Base-by-base conservation (phyloP, 1,140 invertebrate genomes). In the Drosophila eugracilis region DNA sequence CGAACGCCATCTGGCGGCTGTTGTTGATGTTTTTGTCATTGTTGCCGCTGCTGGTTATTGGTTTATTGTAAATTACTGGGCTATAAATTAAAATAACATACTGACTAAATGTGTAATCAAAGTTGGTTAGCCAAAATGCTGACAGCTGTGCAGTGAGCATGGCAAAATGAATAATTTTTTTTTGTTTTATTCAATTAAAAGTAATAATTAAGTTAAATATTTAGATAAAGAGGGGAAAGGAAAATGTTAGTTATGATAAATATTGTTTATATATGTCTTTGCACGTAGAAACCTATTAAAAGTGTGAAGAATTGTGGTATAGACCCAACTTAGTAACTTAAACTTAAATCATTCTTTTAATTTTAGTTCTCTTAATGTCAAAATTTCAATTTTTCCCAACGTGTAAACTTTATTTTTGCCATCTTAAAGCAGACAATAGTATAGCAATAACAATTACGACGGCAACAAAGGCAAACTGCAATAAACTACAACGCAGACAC, bases 11-110 rank as follows among this genome's bases (percentile, higher is more conserved):
- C 63, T 83, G 78, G 67, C 75, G 39, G 44, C 24, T 55, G 34
- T 41, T 72, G 26, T 55, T 65, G 60, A 52, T 78, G 50, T 44
- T 69, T 45, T 62, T 57, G 48, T 26, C 52, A 53, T 72, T 73
- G 41, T 58, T 62, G 24, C 32, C 30, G 47, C 19, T 30, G 28
- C 54, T 41, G 69, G 45, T 72, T 71, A 52, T 73, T 84, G 79
- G 75, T 84, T 85, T 84, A 85, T 79, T 84, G 75, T 71, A 72
- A 84, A 85, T 85, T 85, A 62, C 83, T 73, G 41, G 32, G 47
- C 79, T 50, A 84, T 84, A 84, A 84, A 84, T 84, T 84, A 84
- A 84, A 86, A 84, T 76, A 84, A 80, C 81, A 84, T 69, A 83
- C 78, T 78, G 60, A 44, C 60, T 81, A 78, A 83, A 81, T 83